Conservation (phyloP, 2,888 invertebrate species). For the Himalopsyche kuldschensis region DNA sequence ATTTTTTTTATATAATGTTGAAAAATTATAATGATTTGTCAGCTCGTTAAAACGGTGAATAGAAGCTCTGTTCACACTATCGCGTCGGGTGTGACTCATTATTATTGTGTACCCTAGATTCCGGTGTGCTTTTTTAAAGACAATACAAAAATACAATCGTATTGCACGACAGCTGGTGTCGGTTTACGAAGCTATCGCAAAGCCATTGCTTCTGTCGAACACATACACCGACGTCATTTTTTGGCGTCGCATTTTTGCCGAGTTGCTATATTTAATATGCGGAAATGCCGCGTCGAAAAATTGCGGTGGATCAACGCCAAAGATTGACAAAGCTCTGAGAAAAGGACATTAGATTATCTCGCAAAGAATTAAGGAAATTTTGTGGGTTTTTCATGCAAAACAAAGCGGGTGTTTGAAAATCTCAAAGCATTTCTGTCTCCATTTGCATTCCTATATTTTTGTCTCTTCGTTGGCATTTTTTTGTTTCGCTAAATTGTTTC, state of each 20-base stretch:
- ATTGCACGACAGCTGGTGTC: neutral
- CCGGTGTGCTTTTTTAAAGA: too few species aligned
- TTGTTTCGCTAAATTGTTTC: neutral
- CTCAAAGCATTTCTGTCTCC: neutral
- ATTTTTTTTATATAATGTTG: too few species aligned
- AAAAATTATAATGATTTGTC: neutral
- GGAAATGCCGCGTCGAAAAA: neutral
- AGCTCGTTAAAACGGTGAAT: neutral
- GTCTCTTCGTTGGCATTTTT: neutral
- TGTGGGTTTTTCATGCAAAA: neutral
- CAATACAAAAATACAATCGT: neutral
- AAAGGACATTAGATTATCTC: neutral
- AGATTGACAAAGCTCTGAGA: neutral
- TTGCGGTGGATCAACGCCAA: neutral
- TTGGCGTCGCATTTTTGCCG: neutral
- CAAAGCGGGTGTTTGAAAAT: neutral
- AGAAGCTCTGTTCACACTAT: neutral
- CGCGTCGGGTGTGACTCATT: neutral
- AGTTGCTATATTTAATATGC: neutral
- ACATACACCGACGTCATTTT: neutral
- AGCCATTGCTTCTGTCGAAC: neutral
- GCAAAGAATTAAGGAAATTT: neutral
- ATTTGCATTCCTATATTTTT: neutral
- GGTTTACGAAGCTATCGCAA: neutral
- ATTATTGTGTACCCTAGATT: neutral